Percentiles rank a stretch among this genome's conserved stretches.
Conservation (phyloP, 2,888 invertebrate genomes). For the Athripsodes cinereus region DNA sequence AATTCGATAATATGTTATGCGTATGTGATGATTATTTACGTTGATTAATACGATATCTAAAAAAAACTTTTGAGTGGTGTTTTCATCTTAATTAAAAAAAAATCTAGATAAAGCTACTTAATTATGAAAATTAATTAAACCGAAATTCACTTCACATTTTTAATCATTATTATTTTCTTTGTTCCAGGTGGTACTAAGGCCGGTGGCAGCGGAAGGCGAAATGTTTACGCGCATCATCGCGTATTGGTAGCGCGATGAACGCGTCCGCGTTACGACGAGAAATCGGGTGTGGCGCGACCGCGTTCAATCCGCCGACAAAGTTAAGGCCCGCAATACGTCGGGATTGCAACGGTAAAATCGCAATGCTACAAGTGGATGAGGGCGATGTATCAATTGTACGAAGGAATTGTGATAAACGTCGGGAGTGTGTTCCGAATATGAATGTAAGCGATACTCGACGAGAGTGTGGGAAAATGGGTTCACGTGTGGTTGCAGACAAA, state of each 20-base stretch:
- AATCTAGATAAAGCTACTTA: no score
- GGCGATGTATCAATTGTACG: not conserved
- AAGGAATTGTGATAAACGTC: not conserved
- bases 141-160: no score
- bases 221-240: not conserved
- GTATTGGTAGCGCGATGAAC: slow-evolving; percentile 1
- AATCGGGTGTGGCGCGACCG: slow-evolving; percentile 1
- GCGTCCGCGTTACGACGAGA: slow-evolving; percentile 1
- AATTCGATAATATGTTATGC: no score
- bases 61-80: no score
- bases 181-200: slow-evolving; percentile 9
- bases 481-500: not conserved
- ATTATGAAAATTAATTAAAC: no score
- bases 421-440: not conserved
- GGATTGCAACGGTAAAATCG: not conserved
- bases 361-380: not conserved
- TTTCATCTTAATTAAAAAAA: no score
- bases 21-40: no score
- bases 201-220: not conserved
- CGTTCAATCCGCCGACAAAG: not conserved
- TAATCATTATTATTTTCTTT: not conserved
- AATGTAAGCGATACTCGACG: not conserved
- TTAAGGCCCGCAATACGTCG: not conserved
- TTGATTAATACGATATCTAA: no score
- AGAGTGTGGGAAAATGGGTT: not conserved